Conservation (phyloP, 2,113 vertebrate genomes). For the Ailuropoda melanoleuca region DNA sequence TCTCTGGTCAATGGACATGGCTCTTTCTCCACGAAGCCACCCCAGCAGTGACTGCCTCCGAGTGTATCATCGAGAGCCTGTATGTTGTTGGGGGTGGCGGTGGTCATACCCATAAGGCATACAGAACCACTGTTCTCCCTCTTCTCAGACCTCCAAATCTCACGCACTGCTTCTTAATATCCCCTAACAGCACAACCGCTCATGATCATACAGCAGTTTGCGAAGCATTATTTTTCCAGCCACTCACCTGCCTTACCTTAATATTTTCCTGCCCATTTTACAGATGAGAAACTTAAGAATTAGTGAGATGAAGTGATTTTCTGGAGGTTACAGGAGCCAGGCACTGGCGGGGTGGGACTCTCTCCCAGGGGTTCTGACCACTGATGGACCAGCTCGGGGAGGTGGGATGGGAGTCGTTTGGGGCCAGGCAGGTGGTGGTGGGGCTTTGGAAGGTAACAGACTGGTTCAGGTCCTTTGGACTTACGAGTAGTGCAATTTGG, state of each 20-base stretch:
- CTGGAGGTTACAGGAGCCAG: not conserved
- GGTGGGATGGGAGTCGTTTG: not conserved
- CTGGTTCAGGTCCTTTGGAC: not conserved
- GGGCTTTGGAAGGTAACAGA: constrained; percentile 1
- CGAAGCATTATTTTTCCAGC: not conserved
- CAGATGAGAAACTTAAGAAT: not conserved
- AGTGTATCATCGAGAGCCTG: not conserved
- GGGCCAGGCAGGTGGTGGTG: not conserved
- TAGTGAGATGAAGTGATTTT: not conserved
- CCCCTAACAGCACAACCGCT: not conserved
- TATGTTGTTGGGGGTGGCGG: not conserved
- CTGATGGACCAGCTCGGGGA: not conserved
- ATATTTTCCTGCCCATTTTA: not conserved
- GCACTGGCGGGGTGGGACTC: not conserved
- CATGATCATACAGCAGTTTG: not conserved
- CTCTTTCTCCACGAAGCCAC: not conserved
- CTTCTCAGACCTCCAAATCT: not conserved
- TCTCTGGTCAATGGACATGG: not conserved
- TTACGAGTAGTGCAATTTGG: not conserved
- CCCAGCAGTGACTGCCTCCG: not conserved
- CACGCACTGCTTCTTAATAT: not conserved
- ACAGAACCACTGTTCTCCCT: not conserved
- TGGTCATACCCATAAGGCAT: not conserved
- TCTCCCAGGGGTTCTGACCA: not conserved
- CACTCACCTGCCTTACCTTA: not conserved